A percentile compares a stretch with the other conserved stretches of the same genome.
Evolutionary conservation across 2,113 vertebrate species (phyloP).

Genomic region (Embiotoca jacksoni): DNA sequence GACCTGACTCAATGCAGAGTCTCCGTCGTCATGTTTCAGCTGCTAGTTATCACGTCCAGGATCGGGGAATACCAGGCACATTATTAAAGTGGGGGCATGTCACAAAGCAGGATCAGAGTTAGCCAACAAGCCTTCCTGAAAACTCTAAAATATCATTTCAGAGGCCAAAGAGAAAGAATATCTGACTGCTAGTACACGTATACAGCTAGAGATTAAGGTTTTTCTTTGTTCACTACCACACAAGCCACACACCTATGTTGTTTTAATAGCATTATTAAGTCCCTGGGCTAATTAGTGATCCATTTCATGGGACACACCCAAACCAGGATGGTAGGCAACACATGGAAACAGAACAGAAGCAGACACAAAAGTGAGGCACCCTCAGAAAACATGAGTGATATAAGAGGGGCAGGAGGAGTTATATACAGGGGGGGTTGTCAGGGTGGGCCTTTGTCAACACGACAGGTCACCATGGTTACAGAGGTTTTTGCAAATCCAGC

Average conservation of each 20-base stretch:
- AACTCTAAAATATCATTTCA: neutral
- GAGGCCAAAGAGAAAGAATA: conserved; percentile 43
- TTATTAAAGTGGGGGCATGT: conserved; percentile 38
- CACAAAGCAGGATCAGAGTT: conserved; percentile 62
- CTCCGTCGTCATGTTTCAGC: too few species aligned
- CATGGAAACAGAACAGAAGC: conserved; percentile 67
- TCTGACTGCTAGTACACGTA: conserved; percentile 62
- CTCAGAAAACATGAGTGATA: conserved; percentile 56
- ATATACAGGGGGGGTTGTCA: conserved; percentile 68
- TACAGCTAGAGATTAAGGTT: conserved; percentile 63
- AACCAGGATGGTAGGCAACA: conserved; percentile 42
- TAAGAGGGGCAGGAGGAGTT: conserved; percentile 23
- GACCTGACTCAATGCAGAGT: too few species aligned
- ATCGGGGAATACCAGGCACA: conserved; percentile 23
- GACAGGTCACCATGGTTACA: conserved; percentile 60
- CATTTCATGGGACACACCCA: conserved; percentile 45
- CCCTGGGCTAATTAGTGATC: conserved; percentile 68
- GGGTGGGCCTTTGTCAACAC: conserved; percentile 13
- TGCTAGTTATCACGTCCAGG: too few species aligned
- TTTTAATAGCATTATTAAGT: conserved; percentile 52
- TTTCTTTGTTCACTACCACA: conserved; percentile 71
- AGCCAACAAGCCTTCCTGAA: conserved; percentile 45
- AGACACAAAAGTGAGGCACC: conserved; percentile 58
- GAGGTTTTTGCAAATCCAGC: conserved; percentile 72
- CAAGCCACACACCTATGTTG: conserved; percentile 61